Base-by-base conservation (phyloP, 2,113 vertebrate species). In the Leptodactylus fuscus region DNA sequence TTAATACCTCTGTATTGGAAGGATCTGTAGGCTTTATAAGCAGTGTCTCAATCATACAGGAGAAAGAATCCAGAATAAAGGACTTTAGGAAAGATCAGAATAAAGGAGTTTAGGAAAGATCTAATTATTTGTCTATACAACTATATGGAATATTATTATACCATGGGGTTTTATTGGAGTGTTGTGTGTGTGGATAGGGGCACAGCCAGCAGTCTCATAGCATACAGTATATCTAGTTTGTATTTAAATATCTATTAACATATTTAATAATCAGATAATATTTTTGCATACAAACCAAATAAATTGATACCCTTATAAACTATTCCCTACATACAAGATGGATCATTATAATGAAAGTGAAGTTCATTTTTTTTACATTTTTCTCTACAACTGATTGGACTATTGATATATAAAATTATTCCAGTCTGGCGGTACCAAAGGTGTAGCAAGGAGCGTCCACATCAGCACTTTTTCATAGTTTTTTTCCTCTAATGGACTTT, bases 1-100 rank as follows among this genome's bases (percentile, higher is more conserved):
- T 86, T 86, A 86, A 86, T 81, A 86, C 77, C 84, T 29, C 67
- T 81, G 84, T 73, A 86, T 81, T 36, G 32, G 44, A 34, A 80
- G 49, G 62, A 71, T 85, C 76, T 85, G 60, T 58, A 34, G 65
- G 24, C 49, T 41, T 41, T 81, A 46, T 71, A 71, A 86, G 76
- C 62, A 38, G 34, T 44, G 83, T 85, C 76, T 85, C 62, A 70
- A 32, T 70, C 48, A 55, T 75, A 55, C 51, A 38, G 44, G 32
- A 46, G 53, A 73, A 55, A 73, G 22, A 71, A 69, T 49, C 48
- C 11, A 29, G 38, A 48, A 24, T 75, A 44, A 75, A 48, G n/a
- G n/a, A n/a, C n/a, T n/a, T n/a, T n/a, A n/a, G n/a, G n/a, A n/a
- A n/a, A n/a, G n/a, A n/a, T 15, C 34, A 24, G 44, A 0, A 16